Conservation (phyloP, 1,140 invertebrate species). For the Neuroterus valhalla region DNA sequence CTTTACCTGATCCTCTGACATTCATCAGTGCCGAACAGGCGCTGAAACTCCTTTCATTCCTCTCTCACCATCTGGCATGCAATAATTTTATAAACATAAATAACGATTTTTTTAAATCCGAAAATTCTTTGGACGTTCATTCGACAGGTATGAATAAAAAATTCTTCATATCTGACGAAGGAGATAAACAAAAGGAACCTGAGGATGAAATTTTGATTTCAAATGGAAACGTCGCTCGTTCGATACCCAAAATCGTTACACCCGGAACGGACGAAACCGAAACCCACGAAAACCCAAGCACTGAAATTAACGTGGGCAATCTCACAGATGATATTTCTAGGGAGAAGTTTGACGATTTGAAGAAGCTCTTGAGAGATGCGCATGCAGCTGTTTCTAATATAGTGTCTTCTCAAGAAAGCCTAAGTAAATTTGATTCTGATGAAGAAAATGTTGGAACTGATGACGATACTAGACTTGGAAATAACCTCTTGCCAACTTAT, state of each 20-base stretch:
- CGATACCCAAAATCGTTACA: constrained; percentile 43
- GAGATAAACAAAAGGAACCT: constrained; percentile 11
- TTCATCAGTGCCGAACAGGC: constrained; percentile 62
- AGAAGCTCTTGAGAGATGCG: constrained; percentile 58
- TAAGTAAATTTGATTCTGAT: constrained; percentile 16
- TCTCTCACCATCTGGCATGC: constrained; percentile 50
- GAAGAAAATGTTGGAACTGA: constrained; percentile 11
- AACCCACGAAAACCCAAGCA: neutral
- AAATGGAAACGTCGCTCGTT: neutral
- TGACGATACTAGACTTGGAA: neutral
- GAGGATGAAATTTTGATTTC: constrained; percentile 27
- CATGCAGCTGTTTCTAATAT: constrained; percentile 59
- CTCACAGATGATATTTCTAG: constrained; percentile 57
- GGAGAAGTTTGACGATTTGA: constrained; percentile 64
- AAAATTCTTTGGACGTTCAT: neutral
- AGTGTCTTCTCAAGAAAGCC: constrained; percentile 56
- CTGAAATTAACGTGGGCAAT: constrained; percentile 35
- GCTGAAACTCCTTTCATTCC: constrained; percentile 60
- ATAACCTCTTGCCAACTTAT: neutral
- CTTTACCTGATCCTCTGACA: constrained; percentile 50
- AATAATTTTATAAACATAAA: constrained; percentile 32
- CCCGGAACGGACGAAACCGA: constrained; percentile 37
- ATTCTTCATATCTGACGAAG: neutral
- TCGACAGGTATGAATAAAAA: neutral
- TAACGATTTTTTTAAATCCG: constrained; percentile 18